phyloP scores from a whole-genome alignment of 2,113 vertebrate species.

The Thalassoma bifasciatum region DNA sequence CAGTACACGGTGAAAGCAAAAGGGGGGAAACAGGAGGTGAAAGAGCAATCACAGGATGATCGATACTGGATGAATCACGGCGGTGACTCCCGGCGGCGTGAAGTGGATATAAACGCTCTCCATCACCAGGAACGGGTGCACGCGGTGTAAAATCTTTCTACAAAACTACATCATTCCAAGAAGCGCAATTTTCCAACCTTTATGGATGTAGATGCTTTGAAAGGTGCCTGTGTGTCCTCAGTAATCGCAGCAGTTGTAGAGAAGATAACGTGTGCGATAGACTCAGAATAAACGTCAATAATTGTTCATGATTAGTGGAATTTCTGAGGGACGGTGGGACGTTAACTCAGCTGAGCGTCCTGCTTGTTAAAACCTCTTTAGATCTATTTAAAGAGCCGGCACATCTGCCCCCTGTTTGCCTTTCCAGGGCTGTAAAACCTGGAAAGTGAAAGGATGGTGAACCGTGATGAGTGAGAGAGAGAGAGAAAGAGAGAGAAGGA shows the following conservation, averaged over 20 bases:
- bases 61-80: constrained; percentile 46
- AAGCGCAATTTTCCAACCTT: no score
- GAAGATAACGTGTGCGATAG: neutral
- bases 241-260: neutral
- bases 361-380: constrained; percentile 65
- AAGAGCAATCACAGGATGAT: constrained; percentile 37
- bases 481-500: neutral
- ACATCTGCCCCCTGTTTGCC: constrained; percentile 76
- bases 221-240: no score
- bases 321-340: constrained; percentile 28
- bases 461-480: constrained; percentile 26
- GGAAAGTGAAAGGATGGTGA: constrained; percentile 56
- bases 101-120: neutral
- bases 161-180: no score
- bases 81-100: neutral
- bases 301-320: constrained; percentile 24
- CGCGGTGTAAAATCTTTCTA: no score
- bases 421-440: constrained; percentile 74
- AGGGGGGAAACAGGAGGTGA: constrained; percentile 17
- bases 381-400: constrained; percentile 70
- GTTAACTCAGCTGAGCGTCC: constrained; percentile 30
- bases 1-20: no score
- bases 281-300: neutral
- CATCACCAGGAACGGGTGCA: constrained; percentile 12
- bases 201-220: no score